These are phyloP conservation scores for Grammomys dolichurus DNA, from an alignment of 2,113 vertebrate species.

Conservation along the genomic window DNA sequence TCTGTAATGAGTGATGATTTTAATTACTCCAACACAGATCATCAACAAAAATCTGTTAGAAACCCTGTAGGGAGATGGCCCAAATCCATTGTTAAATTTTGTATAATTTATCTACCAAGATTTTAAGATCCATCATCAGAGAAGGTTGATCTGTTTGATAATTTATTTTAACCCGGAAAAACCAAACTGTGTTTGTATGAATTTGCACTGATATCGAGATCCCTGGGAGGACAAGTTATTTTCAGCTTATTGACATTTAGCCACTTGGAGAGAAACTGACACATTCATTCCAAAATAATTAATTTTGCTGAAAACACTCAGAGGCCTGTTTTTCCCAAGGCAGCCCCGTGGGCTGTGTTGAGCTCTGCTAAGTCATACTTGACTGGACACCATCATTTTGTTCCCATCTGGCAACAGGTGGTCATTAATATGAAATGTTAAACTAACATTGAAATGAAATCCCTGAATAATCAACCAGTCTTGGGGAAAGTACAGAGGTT, in stretches of 20 bases:
- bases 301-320: constrained; percentile 70
- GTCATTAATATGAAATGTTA: constrained; percentile 68
- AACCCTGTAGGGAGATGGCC: neutral
- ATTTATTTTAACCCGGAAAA: constrained; percentile 17
- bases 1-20: constrained; percentile 10
- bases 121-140: constrained; percentile 38
- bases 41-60: neutral
- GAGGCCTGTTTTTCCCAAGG: constrained; percentile 32
- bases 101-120: neutral
- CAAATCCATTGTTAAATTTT: constrained; percentile 28
- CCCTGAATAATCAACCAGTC: constrained; percentile 66
- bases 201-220: constrained; percentile 59
- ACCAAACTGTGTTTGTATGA: neutral
- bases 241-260: constrained; percentile 62
- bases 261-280: constrained; percentile 58
- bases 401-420: constrained; percentile 74
- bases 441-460: constrained; percentile 68
- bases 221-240: constrained; percentile 61
- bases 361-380: constrained; percentile 18
- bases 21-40: neutral
- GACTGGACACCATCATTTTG: constrained; percentile 53
- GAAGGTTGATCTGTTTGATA: neutral
- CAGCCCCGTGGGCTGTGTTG: constrained; percentile 27
- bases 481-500: constrained; percentile 53
- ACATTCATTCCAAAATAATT: constrained; percentile 73